Evolutionary conservation across 2,113 vertebrate genomes (phyloP).

Genomic region (Loxodonta africana): DNA sequence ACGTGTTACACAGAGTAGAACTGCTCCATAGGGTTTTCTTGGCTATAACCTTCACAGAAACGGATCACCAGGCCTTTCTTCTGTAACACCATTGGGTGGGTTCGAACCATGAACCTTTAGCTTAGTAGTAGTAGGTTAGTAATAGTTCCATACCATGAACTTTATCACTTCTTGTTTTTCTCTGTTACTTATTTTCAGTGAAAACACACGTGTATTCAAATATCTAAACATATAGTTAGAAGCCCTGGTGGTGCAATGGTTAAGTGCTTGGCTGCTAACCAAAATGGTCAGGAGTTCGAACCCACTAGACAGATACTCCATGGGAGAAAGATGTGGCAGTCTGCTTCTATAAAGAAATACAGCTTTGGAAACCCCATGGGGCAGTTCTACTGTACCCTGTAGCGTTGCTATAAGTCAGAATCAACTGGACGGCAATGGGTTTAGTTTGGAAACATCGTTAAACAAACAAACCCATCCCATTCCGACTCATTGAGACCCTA

Average conservation of each 20-base stretch:
- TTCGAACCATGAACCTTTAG: not conserved
- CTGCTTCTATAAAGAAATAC: not conserved
- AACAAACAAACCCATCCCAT: too few relatives aligned
- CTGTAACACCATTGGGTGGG: not conserved
- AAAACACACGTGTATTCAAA: conserved; percentile 25
- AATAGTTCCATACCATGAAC: conserved; percentile 23
- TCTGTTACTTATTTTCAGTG: conserved; percentile 24
- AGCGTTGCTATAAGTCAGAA: not conserved
- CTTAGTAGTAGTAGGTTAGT: not conserved
- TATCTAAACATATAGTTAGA: conserved; percentile 8
- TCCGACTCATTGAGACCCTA: too few relatives aligned
- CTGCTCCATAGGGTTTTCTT: not conserved
- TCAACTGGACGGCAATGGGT: not conserved
- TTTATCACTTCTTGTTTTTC: conserved; percentile 53
- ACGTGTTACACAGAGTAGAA: not conserved
- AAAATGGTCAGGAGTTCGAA: not conserved
- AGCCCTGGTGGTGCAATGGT: not conserved
- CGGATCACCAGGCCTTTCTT: not conserved
- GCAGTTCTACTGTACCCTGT: not conserved
- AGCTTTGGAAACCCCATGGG: not conserved
- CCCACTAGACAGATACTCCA: not conserved
- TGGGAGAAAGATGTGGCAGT: not conserved
- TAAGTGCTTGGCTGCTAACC: not conserved
- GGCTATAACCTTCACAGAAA: not conserved
- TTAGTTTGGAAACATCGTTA: not conserved